phyloP scores from a whole-genome alignment of 2,888 invertebrate genomes.

The Chorisops tibialis region DNA sequence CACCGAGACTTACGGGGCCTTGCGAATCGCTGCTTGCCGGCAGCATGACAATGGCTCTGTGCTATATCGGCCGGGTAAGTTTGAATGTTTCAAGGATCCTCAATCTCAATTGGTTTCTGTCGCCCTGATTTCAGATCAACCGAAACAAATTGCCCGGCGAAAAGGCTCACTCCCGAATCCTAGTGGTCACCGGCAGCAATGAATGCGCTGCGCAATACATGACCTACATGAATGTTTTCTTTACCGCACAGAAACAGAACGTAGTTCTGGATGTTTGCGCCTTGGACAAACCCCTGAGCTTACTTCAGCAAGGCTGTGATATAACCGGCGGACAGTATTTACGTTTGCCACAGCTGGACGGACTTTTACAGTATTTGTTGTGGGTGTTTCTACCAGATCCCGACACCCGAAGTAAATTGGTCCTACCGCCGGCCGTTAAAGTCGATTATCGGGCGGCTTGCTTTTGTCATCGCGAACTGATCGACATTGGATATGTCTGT shows the following conservation, averaged over 20 bases:
- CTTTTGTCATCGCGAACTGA: constrained; percentile 92
- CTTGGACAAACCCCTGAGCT: constrained; percentile 81
- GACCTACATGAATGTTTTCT: constrained; percentile 98
- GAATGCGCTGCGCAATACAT: constrained; percentile 94
- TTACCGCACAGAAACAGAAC: constrained; percentile 87
- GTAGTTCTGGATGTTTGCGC: constrained; percentile 91
- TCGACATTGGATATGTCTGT: constrained; percentile 96
- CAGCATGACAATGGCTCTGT: constrained; percentile 83
- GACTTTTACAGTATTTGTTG: constrained; percentile 58
- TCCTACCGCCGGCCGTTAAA: constrained; percentile 82
- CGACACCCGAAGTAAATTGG: constrained; percentile 72
- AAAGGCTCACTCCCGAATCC: constrained; percentile 70
- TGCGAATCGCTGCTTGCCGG: constrained; percentile 82
- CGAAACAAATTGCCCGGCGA: constrained; percentile 62
- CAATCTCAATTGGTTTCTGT: not conserved
- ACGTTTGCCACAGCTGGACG: constrained; percentile 81
- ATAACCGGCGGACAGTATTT: constrained; percentile 92
- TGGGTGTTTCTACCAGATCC: constrained; percentile 94
- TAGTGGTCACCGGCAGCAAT: constrained; percentile 85
- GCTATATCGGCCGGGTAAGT: constrained; percentile 74
- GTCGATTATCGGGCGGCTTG: constrained; percentile 97
- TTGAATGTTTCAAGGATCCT: not conserved
- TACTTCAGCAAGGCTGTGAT: constrained; percentile 94
- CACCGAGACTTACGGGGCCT: constrained; percentile 53
- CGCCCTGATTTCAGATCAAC: constrained; percentile 50